Evolutionary conservation across 2,888 invertebrate genomes (phyloP), one percentile per base, ranked within the genome.

Genomic region (Melanophora roralis): DNA sequence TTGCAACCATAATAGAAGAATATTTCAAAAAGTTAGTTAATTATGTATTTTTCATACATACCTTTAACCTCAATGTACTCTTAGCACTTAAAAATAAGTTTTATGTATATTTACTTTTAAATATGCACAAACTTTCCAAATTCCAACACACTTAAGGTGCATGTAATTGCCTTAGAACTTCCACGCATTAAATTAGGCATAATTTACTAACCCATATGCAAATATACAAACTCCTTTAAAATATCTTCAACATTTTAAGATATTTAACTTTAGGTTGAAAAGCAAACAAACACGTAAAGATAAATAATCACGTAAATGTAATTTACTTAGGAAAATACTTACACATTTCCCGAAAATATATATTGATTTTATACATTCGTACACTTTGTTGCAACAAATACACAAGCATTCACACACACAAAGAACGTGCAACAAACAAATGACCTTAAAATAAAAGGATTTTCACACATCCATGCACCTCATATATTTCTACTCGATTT

Each of bases 261-360:
- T 60, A 11, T 65, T 53, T 45, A 19, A 45, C 7, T 11, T 8
- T 38, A 16, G 27, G 32, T n/a, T n/a, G n/a, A n/a, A n/a, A n/a
- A 60, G 53, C 51, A 27, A 60, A 53, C 49, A 43, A 60, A 59
- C 78, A 74, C 69, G 74, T 79, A 53, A 38, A 79, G 27, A 59
- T 14, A 51, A 71, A 79, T 47, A 69, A 79, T 69, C 78, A 79
- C 78, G 78, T 79, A 74, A 57, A 38, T 38, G 45, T 60, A 74
- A 79, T 71, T 79, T 74, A 60, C 69, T 68, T 68, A 64, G 51
- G 59, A 67, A 74, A 59, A 47, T 45, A 74, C 32, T 51, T 64
- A 62, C 27, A 55, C 12, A 71, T 60, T 60, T 67, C 16, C 43
- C 55, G n/a, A 51, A 69, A 62, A 71, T 45, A 43, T 64, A 64